These are phyloP conservation scores for Xenentodon cancila DNA, from an alignment of 2,797 vertebrate genomes.

Conservation along the genomic window DNA sequence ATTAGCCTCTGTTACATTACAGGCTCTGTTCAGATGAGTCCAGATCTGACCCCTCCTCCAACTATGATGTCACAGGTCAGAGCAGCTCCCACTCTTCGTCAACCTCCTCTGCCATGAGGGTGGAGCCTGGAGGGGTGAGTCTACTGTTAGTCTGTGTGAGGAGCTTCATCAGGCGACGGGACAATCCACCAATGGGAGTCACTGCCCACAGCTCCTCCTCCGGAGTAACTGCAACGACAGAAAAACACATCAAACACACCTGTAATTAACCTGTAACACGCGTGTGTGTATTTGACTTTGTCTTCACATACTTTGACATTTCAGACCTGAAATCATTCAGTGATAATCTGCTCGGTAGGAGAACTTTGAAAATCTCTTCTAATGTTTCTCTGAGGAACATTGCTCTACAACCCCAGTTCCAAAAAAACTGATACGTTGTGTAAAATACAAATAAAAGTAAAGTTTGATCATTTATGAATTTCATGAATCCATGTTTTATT, in stretches of 20 bases:
- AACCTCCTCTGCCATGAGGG: slow-evolving; percentile 84
- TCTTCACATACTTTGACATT: no score
- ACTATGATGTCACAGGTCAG: slow-evolving; percentile 68
- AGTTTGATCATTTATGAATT: no score
- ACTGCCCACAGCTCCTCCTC: slow-evolving; percentile 93
- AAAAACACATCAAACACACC: neutral
- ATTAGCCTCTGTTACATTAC: slow-evolving; percentile 27
- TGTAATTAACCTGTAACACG: no score
- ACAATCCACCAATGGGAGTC: slow-evolving; percentile 85
- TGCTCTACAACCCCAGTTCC: no score
- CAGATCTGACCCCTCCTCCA: neutral
- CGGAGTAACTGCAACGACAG: slow-evolving; percentile 85
- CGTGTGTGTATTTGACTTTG: no score
- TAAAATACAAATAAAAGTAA: no score
- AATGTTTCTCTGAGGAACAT: no score
- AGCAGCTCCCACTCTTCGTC: slow-evolving; percentile 98
- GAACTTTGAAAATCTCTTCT: no score
- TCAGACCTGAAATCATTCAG: no score
- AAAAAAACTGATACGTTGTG: no score
- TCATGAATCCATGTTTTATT: no score
- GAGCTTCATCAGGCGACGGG: slow-evolving; percentile 91
- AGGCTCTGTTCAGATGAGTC: neutral
- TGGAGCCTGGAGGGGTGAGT: slow-evolving; percentile 66
- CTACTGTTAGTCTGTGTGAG: slow-evolving; percentile 81
- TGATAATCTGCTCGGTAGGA: no score